These are phyloP conservation scores for Dromius quadrimaculatus DNA, from an alignment of 2,888 invertebrate species.

Conservation along the genomic window DNA sequence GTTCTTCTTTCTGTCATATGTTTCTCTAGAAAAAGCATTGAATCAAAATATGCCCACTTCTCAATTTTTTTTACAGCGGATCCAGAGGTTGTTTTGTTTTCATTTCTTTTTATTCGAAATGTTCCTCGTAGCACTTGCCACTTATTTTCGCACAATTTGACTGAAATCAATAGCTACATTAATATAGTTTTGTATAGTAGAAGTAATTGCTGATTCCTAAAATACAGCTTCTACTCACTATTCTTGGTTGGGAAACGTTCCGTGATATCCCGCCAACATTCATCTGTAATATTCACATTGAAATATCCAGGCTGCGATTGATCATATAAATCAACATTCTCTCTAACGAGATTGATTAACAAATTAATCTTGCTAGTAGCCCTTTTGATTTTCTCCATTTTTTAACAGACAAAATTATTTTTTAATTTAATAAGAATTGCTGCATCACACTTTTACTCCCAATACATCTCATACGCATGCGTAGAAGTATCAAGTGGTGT, in stretches of 20 bases:
- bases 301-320: conserved; percentile 3
- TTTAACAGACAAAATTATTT: too few relatives aligned
- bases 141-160: conserved; percentile 11
- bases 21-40: conserved; percentile 3
- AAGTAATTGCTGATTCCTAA: not conserved
- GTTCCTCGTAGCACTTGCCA: conserved; percentile 2
- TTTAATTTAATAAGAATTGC: too few relatives aligned
- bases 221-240: not conserved
- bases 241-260: not conserved
- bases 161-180: not conserved
- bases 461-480: too few relatives aligned
- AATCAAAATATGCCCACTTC: conserved; percentile 12
- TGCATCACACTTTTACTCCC: too few relatives aligned
- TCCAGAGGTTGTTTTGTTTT: not conserved
- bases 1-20: conserved; percentile 3
- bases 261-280: not conserved
- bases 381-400: too few relatives aligned
- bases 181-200: not conserved
- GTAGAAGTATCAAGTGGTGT: too few relatives aligned
- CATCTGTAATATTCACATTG: not conserved
- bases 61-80: conserved; percentile 2
- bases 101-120: not conserved
- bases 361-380: conserved; percentile 1
- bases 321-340: not conserved
- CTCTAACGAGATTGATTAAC: conserved; percentile 15